phyloP scores from a whole-genome alignment of 2,888 invertebrate species.

The Tipula lateralis region DNA sequence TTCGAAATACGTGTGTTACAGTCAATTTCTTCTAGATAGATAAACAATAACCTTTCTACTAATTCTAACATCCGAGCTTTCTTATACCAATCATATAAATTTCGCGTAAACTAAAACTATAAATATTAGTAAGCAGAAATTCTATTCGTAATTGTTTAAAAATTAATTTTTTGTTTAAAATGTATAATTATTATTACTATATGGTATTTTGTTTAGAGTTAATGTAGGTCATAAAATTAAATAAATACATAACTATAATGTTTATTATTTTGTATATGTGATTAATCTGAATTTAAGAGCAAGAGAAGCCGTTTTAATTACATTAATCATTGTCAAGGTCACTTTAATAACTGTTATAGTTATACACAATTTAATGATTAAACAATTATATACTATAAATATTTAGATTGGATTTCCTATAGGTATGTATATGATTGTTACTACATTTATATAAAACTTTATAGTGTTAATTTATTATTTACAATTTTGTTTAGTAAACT shows the following conservation, averaged over 20 bases:
- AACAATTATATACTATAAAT: not conserved
- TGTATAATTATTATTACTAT: not conserved
- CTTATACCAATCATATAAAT: too few relatives aligned
- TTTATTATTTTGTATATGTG: slow-evolving; percentile 24
- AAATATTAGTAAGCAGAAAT: not conserved
- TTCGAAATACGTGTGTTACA: not conserved
- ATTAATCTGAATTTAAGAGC: not conserved
- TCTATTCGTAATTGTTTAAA: not conserved
- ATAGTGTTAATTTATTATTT: not conserved
- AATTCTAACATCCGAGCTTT: too few relatives aligned
- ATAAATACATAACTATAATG: slow-evolving; percentile 6
- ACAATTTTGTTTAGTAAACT: not conserved
- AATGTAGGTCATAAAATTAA: not conserved
- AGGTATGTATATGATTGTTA: not conserved
- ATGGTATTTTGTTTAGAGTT: not conserved
- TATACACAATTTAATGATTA: slow-evolving; percentile 7
- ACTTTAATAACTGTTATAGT: not conserved
- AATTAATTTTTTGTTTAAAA: not conserved
- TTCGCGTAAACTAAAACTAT: not conserved
- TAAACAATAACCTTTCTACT: not conserved
- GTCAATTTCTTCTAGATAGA: not conserved
- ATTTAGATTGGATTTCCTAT: not conserved
- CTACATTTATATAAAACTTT: not conserved
- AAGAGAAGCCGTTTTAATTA: not conserved
- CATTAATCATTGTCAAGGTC: slow-evolving; percentile 6